phyloP scores from a whole-genome alignment of 1,140 invertebrate genomes.

The Drosophila guanche region DNA sequence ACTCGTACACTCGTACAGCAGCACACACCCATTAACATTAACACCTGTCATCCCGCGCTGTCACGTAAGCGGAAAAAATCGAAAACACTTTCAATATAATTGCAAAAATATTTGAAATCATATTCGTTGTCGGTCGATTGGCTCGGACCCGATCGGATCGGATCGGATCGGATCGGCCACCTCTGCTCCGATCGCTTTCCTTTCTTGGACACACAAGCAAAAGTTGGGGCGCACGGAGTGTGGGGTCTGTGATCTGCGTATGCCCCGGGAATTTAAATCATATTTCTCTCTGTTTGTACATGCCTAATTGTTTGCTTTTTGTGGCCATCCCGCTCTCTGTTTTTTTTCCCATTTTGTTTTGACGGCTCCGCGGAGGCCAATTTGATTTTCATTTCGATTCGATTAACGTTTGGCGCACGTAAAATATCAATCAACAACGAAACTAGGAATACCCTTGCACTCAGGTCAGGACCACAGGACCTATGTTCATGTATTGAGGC shows the following conservation, averaged over 20 bases:
- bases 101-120: constrained; percentile 38
- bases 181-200: constrained; percentile 16
- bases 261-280: constrained; percentile 60
- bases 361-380: constrained; percentile 28
- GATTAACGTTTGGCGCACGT: constrained; percentile 37
- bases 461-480: not conserved
- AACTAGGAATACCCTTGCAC: constrained; percentile 5
- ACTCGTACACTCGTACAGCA: not conserved
- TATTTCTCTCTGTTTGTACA: constrained; percentile 33
- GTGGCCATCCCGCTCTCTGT: constrained; percentile 10
- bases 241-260: constrained; percentile 41
- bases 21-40: constrained; percentile 6
- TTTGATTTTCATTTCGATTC: constrained; percentile 69
- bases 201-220: constrained; percentile 15
- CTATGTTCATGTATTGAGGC: too few species aligned
- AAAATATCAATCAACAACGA: not conserved
- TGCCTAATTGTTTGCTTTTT: constrained; percentile 50
- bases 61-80: constrained; percentile 18
- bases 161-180: too few species aligned
- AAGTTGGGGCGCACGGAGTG: not conserved
- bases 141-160: too few species aligned
- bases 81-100: constrained; percentile 38
- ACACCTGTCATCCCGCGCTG: constrained; percentile 20
- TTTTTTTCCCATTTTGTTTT: constrained; percentile 40
- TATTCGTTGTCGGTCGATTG: constrained; percentile 18